Base-by-base conservation (phyloP, 1,140 invertebrate species). In the Probaryconus sp. region DNA sequence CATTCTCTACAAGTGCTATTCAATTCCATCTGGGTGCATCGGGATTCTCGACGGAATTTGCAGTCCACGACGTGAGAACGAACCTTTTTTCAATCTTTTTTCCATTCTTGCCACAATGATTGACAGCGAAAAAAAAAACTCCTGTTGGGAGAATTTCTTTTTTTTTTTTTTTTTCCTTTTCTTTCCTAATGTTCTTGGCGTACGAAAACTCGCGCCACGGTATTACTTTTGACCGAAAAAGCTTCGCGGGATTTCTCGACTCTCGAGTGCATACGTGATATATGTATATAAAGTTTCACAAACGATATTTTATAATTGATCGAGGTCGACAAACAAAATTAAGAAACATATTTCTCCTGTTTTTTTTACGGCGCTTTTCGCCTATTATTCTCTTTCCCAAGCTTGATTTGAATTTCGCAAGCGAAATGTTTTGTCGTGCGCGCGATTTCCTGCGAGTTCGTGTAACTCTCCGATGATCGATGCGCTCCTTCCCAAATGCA, bases 1-100 rank as follows among this genome's bases (percentile, higher is more conserved):
- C 83, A 86, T 88, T 87, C 82, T 86, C 81, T 87, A 85, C 82
- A 84, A 87, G 80, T 87, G 84, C 82, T 83, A 84, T 83, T 83
- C 84, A 87, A 86, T 86, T 85, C 83, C 82, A 85, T 87, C 55
- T 71, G 83, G 83, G 84, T 86, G 84, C 84, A 85, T 85, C 68
- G 53, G 64, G 48, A 37, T 64, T 64, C 45, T 45, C 33, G 14
- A 63, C 58, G 28, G 26, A 40, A 50, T 69, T 61, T 56, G 45
- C 40, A 61, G 56, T 48, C 33, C 48, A 55, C 48, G 56, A 70
- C 26, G 67, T 63, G 67, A 63, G 48, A 69, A 69, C 55, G 65
- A 30, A 53, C 51, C 42, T 61, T 61, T 55, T 61, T 38, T 43
- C 47, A 30, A 33, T 37, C 5, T 48, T 18, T 18, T 50, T 40